phyloP scores from a whole-genome alignment of 2,888 invertebrate species.

The Ctenicera cuprea region DNA sequence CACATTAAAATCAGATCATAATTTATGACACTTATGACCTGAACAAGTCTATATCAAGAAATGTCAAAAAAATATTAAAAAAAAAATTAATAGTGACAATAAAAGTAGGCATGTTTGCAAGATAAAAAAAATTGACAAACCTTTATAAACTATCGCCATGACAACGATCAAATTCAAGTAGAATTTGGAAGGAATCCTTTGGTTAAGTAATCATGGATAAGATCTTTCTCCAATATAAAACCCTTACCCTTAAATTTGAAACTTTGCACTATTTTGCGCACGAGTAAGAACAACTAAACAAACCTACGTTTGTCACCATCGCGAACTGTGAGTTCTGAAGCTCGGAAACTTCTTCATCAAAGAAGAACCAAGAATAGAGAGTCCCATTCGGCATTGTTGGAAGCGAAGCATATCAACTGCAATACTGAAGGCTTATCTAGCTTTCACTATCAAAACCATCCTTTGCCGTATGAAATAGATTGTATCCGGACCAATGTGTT shows the following conservation, averaged over 20 bases:
- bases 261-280: no score
- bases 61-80: no score
- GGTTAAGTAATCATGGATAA: conserved; percentile 3
- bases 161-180: conserved; percentile 13
- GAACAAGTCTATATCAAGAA: no score
- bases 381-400: conserved; percentile 69
- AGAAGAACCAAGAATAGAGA: conserved; percentile 59
- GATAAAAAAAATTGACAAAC: conserved; percentile 56
- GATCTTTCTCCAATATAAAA: background rate
- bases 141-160: conserved; percentile 68
- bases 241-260: background rate
- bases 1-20: background rate
- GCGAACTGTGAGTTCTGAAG: conserved; percentile 19
- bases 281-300: no score
- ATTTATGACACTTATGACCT: no score
- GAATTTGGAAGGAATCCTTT: background rate
- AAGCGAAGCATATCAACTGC: conserved; percentile 72
- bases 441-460: conserved; percentile 72
- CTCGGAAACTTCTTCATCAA: conserved; percentile 10
- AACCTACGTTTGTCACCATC: conserved; percentile 29
- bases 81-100: no score
- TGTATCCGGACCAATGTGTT: conserved; percentile 56
- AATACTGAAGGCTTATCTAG: conserved; percentile 69
- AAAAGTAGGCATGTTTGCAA: no score
- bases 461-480: conserved; percentile 64